Conservation (phyloP, 2,797 vertebrate species). For the Remorina albescens region DNA sequence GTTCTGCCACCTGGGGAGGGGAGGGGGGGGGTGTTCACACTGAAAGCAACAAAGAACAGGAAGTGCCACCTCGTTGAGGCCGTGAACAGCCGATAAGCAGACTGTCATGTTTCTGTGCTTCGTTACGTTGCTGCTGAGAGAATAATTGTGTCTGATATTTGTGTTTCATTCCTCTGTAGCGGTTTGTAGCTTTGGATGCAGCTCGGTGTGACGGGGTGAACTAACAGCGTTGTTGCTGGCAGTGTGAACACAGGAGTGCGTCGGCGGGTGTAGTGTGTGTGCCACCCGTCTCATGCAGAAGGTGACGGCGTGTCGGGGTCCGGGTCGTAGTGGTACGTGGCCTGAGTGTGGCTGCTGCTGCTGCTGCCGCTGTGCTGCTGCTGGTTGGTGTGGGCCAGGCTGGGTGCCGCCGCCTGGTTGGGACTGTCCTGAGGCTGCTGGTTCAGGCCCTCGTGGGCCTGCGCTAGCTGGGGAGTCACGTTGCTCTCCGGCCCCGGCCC, state of each 20-base stretch:
- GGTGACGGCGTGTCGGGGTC: slow-evolving; percentile 90
- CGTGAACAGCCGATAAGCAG: not conserved
- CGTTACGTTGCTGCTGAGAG: not conserved
- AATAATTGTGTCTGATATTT: not conserved
- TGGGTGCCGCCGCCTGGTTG: slow-evolving; percentile 4
- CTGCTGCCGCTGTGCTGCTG: slow-evolving; percentile 53
- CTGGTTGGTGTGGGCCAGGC: slow-evolving; percentile 42
- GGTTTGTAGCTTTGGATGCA: not conserved
- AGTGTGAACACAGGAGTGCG: slow-evolving; percentile 30
- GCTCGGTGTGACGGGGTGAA: not conserved
- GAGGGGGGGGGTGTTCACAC: slow-evolving; percentile 31
- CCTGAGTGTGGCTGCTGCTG: slow-evolving; percentile 59
- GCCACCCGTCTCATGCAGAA: slow-evolving; percentile 80
- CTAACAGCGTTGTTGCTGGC: slow-evolving; percentile 23
- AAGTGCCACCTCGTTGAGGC: not conserved
- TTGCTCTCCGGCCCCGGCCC: slow-evolving; percentile 30
- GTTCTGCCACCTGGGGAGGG: slow-evolving; percentile 43
- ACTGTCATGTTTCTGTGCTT: slow-evolving; percentile 36
- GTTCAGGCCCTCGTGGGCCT: slow-evolving; percentile 43
- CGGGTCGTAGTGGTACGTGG: slow-evolving; percentile 82
- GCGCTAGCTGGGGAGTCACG: slow-evolving; percentile 23
- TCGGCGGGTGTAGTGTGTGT: not conserved
- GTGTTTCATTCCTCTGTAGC: not conserved
- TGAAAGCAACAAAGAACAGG: slow-evolving; percentile 20
- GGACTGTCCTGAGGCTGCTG: slow-evolving; percentile 61